Percentiles rank a stretch among this genome's conserved stretches.
phyloP scores from a whole-genome alignment of 1,140 invertebrate species.

The Centruroides sculpturatus region DNA sequence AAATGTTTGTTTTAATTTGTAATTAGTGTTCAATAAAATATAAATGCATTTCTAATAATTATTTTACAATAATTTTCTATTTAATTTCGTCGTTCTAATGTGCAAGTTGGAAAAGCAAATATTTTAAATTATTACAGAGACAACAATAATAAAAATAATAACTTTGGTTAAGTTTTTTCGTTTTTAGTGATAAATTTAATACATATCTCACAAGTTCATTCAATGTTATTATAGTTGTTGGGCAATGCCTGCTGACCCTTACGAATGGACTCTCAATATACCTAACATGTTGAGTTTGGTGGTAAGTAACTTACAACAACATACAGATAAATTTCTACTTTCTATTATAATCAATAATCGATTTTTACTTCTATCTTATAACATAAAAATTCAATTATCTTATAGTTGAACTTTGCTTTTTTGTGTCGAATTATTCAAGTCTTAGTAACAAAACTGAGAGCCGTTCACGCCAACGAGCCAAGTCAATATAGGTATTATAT shows the following conservation, averaged over 20 bases:
- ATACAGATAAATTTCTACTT: background rate
- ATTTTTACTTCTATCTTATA: background rate
- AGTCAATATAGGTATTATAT: constrained; percentile 26
- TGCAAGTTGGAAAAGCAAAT: too few species aligned
- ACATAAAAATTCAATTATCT: constrained; percentile 2
- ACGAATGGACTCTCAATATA: constrained; percentile 36
- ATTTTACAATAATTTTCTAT: too few species aligned
- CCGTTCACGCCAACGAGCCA: constrained; percentile 37
- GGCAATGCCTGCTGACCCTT: constrained; percentile 28
- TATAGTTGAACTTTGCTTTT: constrained; percentile 37
- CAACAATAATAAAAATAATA: too few species aligned
- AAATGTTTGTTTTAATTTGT: too few species aligned
- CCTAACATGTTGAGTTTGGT: constrained; percentile 35
- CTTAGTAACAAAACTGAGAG: constrained; percentile 37
- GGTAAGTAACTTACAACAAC: constrained; percentile 25
- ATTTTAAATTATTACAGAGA: too few species aligned
- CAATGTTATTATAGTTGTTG: constrained; percentile 29
- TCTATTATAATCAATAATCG: background rate
- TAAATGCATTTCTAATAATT: too few species aligned
- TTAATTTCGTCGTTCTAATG: too few species aligned
- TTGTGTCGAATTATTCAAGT: constrained; percentile 39
- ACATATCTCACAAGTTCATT: background rate
- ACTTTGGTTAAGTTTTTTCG: too few species aligned
- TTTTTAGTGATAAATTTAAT: too few species aligned
- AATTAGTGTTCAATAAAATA: too few species aligned